A percentile compares a stretch with the other conserved stretches of the same genome.
Conservation (phyloP, 64 coral and sea anemone genomes). For the Montipora cactus region DNA sequence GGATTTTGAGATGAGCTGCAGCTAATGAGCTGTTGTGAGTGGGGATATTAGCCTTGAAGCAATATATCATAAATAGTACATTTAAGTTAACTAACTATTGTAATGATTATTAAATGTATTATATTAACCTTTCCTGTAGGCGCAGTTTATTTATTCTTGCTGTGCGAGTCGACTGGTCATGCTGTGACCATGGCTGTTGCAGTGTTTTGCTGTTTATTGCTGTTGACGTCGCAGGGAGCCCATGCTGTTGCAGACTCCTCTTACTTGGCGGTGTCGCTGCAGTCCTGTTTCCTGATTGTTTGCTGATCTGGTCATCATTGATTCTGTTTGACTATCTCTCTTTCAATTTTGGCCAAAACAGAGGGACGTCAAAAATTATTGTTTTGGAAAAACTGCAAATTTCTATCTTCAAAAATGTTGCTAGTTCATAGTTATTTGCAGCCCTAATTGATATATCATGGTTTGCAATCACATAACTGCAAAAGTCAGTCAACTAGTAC, state of each 20-base stretch:
- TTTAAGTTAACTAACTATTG: constrained; percentile 7
- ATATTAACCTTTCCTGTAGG: constrained; percentile 75
- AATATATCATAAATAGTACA: not conserved
- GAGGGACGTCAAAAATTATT: not conserved
- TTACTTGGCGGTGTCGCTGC: constrained; percentile 43
- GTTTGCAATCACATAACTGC: too few species aligned
- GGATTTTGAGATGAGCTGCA: not conserved
- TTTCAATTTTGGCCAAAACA: not conserved
- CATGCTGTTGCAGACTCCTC: constrained; percentile 59
- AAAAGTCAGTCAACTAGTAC: too few species aligned
- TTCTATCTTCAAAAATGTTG: too few species aligned
- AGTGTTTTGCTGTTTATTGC: constrained; percentile 51
- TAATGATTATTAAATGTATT: constrained; percentile 62
- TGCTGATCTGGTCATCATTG: constrained; percentile 21
- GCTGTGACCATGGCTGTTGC: constrained; percentile 23
- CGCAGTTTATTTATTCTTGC: constrained; percentile 73
- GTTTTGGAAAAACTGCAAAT: too few species aligned
- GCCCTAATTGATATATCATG: too few species aligned
- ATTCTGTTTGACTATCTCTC: not conserved
- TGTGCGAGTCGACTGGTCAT: constrained; percentile 57
- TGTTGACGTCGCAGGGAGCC: constrained; percentile 38
- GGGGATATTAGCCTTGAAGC: not conserved
- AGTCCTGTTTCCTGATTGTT: constrained; percentile 56
- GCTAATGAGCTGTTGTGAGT: not conserved
- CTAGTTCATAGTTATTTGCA: too few species aligned